Evolutionary conservation across 2,113 vertebrate species (phyloP).

Genomic region (Calyptommatus sinebrachiatus): DNA sequence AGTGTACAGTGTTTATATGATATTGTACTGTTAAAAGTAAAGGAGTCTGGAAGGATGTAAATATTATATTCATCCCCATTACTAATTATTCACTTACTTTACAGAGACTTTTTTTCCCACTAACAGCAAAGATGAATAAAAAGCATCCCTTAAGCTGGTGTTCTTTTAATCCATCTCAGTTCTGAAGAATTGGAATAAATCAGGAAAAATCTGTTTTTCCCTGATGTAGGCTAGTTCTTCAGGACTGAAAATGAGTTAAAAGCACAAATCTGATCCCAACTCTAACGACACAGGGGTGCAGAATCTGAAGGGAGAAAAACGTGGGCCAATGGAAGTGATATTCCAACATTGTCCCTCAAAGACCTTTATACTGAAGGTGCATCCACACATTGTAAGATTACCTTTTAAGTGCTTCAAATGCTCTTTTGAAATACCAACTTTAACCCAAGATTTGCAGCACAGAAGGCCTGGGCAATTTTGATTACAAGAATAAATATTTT

Average conservation of each 20-base stretch:
- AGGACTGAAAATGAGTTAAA: no score
- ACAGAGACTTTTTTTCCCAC: constrained; percentile 21
- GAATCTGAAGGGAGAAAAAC: no score
- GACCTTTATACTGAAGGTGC: no score
- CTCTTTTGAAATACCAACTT: constrained; percentile 33
- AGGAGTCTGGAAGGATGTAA: constrained; percentile 48
- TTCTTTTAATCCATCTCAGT: constrained; percentile 16
- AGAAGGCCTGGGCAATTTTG: constrained; percentile 27
- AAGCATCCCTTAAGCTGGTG: not conserved
- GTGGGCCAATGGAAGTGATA: no score
- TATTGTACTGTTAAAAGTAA: constrained; percentile 59
- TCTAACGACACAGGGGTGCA: no score
- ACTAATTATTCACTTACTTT: constrained; percentile 53
- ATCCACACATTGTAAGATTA: constrained; percentile 10
- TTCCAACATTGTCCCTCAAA: no score
- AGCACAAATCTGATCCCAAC: no score
- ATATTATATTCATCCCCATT: constrained; percentile 51
- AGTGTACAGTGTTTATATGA: constrained; percentile 54
- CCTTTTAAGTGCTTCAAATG: constrained; percentile 27
- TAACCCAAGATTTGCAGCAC: constrained; percentile 32
- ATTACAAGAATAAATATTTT: constrained; percentile 10
- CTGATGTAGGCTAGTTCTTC: no score
- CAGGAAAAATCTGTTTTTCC: not conserved
- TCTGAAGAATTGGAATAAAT: constrained; percentile 11
- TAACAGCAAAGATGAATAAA: constrained; percentile 15